Evolutionary conservation across 2,888 invertebrate genomes (phyloP), one percentile per base, ranked within the genome.

Genomic region (Neoscelio sp.): DNA sequence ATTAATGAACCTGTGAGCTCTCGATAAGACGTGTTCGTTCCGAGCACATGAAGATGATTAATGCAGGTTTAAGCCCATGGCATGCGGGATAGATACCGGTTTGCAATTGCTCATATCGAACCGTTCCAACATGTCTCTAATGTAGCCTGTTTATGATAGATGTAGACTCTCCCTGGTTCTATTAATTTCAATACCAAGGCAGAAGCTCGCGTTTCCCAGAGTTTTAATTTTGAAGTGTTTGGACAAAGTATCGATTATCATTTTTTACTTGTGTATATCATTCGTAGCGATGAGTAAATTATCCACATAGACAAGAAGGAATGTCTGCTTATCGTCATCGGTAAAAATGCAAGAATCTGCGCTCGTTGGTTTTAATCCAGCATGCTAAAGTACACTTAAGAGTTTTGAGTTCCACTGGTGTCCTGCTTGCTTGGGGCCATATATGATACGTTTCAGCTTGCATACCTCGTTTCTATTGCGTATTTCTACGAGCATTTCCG

Each of bases 81-180:
- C 56, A 3, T 70, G 18, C 3, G 70, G 56, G 1, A 62, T 67
- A 1, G 15, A 10, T 0, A 23, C 26, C 1, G 48, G 40, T 2
- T 74, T 56, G 4, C 54, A 35, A 0, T 42, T 26, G 1, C 3
- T 10, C 67, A 60, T 67, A 0, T 50, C 50, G 26, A 75, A 75
- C 10, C 64, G 40, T 10, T 33, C 18, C 3, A 64, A 17, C 0
- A 64, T 1, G 1, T 35, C 13, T 4, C 15, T 7, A 2, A 65
- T 28, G 8, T 42, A 73, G 20, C 20, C 17, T 2, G 44, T 10
- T 44, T 44, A 20, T 0, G 44, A 15, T 6, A 38, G 4, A 38
- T 13, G 15, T 1, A 33, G 33, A 33, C 33, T 10, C 33, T 33
- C 33, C 33, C 33, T 10, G n/a, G 33, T 2, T 33, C 33, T 33